Base-by-base conservation (phyloP, 1,140 invertebrate genomes). In the Radopholus similis region DNA sequence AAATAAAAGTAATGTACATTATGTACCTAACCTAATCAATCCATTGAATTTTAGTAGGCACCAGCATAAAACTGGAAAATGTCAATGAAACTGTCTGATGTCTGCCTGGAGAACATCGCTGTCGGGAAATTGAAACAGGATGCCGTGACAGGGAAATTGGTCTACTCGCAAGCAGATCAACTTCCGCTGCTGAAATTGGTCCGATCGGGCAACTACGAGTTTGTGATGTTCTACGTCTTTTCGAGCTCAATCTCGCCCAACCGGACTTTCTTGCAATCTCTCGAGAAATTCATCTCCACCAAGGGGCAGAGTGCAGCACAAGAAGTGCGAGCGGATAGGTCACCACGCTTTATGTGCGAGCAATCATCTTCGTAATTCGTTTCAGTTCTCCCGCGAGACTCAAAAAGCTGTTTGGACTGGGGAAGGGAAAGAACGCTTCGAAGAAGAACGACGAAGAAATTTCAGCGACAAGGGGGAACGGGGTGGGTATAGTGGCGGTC, bases 361-460 rank as follows among this genome's bases (percentile, higher is more conserved):
- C 28, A 34, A 21, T n/a, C 26, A 15, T 64, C 37, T 37, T 6
- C 11, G 18, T 44, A 34, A 34, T 66, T 23, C 42, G 26, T 64
- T 37, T 51, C 35, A 68, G 66, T 44, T 68, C 66, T 35, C 66
- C 66, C 15, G 66, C 66, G 13, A 68, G 66, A 68, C 40, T 68
- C 13, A 68, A 68, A 56, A 28, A 38, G 9, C 32, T 68, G 15
- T 68, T 68, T 53, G 58, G 58, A 18, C 34, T 68, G 18, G 34
- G 57, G 5, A n/a, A n/a, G n/a, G n/a, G n/a, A n/a, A 58, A 40
- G 23, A 51, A 51, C 15, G 9, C 9, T 11, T 58, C 56, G 8
- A 68, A 68, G 28, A 68, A 69, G 35, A 32, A 6, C 18, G 32
- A 35, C 15, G 44, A 4, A 18, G 64, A 70, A 57, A 54, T 15